Conservation (phyloP, 2,797 vertebrate species). For the Dryobates pubescens region DNA sequence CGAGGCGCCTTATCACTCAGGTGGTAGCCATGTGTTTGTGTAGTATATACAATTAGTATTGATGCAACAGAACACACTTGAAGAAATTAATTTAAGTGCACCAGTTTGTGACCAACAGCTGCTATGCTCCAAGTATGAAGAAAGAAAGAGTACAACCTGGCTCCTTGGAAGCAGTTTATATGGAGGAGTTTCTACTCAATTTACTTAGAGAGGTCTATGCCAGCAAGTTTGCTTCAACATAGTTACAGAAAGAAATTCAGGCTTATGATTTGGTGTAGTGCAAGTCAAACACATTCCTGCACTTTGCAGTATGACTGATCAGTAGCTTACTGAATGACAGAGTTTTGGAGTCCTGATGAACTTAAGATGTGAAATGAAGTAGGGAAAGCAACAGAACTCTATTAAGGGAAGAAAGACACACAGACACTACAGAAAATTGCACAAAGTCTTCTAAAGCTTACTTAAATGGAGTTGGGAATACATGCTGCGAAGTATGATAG, state of each 20-base stretch:
- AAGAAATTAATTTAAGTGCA: background rate
- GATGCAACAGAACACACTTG: background rate
- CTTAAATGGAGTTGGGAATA: background rate
- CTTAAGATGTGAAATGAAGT: background rate
- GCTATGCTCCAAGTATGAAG: background rate
- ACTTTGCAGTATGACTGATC: background rate
- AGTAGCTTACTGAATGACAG: background rate
- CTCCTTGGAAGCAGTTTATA: background rate
- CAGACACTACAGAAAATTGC: background rate
- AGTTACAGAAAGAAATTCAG: background rate
- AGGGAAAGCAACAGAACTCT: background rate
- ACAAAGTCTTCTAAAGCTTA: background rate
- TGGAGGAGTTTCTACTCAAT: background rate
- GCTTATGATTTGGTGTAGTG: background rate
- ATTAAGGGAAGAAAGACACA: background rate
- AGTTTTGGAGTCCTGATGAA: background rate
- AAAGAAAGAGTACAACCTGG: background rate
- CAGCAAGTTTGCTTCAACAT: background rate
- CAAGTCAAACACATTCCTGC: background rate
- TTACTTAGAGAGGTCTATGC: background rate
- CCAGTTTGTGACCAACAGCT: slow-evolving; percentile 7
- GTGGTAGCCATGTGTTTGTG: background rate
- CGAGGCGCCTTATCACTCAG: background rate
- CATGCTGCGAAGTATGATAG: background rate
- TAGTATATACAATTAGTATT: background rate